A percentile compares a stretch with the other conserved stretches of the same genome.
These are phyloP conservation scores for Cantharis rufa DNA, from an alignment of 2,888 invertebrate genomes.

Conservation along the genomic window DNA sequence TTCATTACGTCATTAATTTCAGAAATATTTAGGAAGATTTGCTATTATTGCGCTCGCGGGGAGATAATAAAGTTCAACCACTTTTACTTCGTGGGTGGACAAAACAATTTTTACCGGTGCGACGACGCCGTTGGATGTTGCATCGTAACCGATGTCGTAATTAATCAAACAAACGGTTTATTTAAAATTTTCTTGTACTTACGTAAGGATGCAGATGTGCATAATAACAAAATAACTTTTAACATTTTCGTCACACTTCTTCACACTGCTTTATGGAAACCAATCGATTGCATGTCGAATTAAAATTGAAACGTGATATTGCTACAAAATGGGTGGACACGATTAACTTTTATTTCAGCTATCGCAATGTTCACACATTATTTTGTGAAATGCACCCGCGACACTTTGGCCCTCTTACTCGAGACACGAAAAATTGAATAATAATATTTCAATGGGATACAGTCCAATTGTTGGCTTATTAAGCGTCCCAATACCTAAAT, in stretches of 20 bases:
- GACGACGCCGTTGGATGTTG: neutral
- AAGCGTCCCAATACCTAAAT: too few species aligned
- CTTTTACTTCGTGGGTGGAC: slow-evolving; percentile 1
- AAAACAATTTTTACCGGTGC: neutral
- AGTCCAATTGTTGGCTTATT: too few species aligned
- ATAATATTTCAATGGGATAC: too few species aligned
- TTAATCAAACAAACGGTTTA: neutral
- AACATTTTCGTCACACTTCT: slow-evolving; percentile 1
- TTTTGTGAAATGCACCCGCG: too few species aligned
- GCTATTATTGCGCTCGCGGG: neutral
- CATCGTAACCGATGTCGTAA: neutral
- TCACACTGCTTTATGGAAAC: neutral
- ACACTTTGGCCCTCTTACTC: too few species aligned
- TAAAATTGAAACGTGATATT: neutral
- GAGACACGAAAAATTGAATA: too few species aligned
- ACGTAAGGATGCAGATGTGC: slow-evolving; percentile 1
- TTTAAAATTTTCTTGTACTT: neutral
- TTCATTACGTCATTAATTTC: neutral
- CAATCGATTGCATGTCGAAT: neutral
- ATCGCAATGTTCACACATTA: neutral
- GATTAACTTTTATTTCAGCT: neutral
- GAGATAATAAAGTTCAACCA: neutral
- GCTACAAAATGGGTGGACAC: neutral
- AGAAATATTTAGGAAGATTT: neutral
- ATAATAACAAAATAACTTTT: slow-evolving; percentile 1